Evolutionary conservation across 2,888 invertebrate species (phyloP).

Genomic region (Drosophila differens): DNA sequence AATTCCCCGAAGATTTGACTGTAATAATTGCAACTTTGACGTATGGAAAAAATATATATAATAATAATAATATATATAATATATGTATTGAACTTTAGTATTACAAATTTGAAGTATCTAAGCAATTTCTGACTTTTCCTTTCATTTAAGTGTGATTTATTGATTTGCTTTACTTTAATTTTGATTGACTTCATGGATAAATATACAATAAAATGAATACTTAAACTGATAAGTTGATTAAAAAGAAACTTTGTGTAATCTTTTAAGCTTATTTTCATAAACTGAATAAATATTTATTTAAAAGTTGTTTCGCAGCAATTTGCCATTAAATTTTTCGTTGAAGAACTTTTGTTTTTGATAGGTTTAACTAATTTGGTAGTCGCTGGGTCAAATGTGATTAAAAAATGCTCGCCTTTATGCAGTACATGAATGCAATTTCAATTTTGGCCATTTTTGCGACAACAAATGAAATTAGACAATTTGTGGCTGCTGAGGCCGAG

Average conservation of each 20-base stretch:
- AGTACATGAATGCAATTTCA: slow-evolving; percentile 45
- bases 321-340: neutral
- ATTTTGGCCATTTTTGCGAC: slow-evolving; percentile 35
- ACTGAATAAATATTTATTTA: neutral
- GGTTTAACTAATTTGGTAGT: neutral
- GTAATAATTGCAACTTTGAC: neutral
- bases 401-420: neutral
- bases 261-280: neutral
- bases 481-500: slow-evolving; percentile 36
- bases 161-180: neutral
- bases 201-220: neutral
- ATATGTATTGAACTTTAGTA: neutral
- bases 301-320: neutral
- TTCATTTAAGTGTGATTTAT: neutral
- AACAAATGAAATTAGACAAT: slow-evolving; percentile 59
- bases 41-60: neutral
- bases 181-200: neutral
- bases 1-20: neutral
- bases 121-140: neutral
- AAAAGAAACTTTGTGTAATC: neutral
- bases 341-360: neutral
- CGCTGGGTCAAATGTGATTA: slow-evolving; percentile 1
- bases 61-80: no score
- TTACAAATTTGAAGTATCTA: neutral
- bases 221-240: neutral